phyloP scores from a whole-genome alignment of 2,888 invertebrate species.

The Cheilosia pagana region DNA sequence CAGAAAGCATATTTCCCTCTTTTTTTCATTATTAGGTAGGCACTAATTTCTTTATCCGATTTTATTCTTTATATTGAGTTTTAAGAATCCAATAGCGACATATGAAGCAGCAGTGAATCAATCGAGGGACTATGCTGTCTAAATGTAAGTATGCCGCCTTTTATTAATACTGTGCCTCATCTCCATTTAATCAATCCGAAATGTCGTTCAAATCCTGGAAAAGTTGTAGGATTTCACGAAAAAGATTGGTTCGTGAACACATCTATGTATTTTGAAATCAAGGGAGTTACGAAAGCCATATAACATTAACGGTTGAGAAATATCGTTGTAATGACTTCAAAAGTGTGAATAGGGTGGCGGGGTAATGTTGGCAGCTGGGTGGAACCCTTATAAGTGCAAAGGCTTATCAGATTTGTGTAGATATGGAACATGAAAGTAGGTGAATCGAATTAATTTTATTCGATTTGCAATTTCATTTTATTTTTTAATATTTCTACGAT shows the following conservation, averaged over 20 bases:
- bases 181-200: conserved; percentile 23
- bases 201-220: conserved; percentile 30
- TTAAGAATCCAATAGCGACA: too few species aligned
- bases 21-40: too few species aligned
- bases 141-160: background rate
- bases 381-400: conserved; percentile 25
- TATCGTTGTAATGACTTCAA: conserved; percentile 1
- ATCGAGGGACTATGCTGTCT: too few species aligned
- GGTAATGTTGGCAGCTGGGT: background rate
- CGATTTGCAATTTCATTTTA: too few species aligned
- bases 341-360: background rate
- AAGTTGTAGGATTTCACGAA: conserved; percentile 34
- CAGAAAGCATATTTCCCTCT: too few species aligned
- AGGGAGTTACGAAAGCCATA: conserved; percentile 15
- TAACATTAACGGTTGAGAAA: conserved; percentile 29
- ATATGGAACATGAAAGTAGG: too few species aligned
- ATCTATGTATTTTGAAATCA: background rate
- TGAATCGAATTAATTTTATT: too few species aligned
- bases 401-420: conserved; percentile 17
- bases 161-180: conserved; percentile 19
- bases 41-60: too few species aligned
- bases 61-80: too few species aligned
- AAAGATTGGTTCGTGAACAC: conserved; percentile 34
- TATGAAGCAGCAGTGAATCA: too few species aligned
- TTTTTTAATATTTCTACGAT: too few species aligned